Evolutionary conservation across 1,140 invertebrate genomes (phyloP).

Genomic region (Zaprionus vittiger): DNA sequence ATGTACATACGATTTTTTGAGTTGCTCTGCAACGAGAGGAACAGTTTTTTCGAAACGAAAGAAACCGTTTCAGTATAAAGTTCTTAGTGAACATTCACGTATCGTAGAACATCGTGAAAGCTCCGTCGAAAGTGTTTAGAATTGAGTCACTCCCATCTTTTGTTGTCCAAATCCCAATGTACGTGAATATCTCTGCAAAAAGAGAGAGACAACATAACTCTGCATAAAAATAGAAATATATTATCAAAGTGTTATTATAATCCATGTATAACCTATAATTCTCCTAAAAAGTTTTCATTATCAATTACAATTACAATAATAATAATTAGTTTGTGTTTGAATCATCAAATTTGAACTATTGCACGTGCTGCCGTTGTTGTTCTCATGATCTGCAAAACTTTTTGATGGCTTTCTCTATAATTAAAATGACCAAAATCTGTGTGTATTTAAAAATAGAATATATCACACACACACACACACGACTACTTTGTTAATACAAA

Average conservation of each 20-base stretch:
- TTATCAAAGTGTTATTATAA: constrained; percentile 3
- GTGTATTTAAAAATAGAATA: not conserved
- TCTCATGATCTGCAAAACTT: not conserved
- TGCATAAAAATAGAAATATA: constrained; percentile 32
- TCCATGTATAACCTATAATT: not conserved
- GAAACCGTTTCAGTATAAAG: constrained; percentile 41
- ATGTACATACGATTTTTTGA: constrained; percentile 9
- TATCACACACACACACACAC: not conserved
- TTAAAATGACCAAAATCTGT: constrained; percentile 3
- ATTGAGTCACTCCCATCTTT: constrained; percentile 29
- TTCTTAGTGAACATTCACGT: constrained; percentile 45
- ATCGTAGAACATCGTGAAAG: constrained; percentile 35
- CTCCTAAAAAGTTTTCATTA: too few species aligned
- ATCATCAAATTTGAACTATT: not conserved
- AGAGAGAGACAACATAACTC: constrained; percentile 3
- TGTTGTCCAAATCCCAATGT: constrained; percentile 25
- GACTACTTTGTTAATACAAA: not conserved
- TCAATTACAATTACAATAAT: too few species aligned
- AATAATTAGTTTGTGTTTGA: not conserved
- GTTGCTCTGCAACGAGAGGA: constrained; percentile 2
- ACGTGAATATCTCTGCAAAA: constrained; percentile 9
- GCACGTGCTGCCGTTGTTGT: not conserved
- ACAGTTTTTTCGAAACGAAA: constrained; percentile 26
- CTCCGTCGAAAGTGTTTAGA: constrained; percentile 27
- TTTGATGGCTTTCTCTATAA: not conserved